Evolutionary conservation across 1,140 invertebrate species (phyloP).

Genomic region (Zaprionus inermis): DNA sequence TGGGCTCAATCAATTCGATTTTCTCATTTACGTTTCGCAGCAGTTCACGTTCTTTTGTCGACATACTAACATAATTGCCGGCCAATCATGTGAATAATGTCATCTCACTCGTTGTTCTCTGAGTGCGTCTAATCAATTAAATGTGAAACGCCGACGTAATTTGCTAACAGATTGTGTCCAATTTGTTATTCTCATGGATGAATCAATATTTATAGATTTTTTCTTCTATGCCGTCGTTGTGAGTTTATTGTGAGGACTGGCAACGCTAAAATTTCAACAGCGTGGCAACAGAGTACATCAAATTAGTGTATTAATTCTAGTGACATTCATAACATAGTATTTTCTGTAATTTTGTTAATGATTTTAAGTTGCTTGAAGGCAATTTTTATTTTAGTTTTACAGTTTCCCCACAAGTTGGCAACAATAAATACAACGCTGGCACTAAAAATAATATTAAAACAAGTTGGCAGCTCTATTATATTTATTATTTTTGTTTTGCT

Average conservation of each 20-base stretch:
- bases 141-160: not conserved
- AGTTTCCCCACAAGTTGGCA: slow-evolving; percentile 14
- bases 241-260: not conserved
- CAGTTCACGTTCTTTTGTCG: slow-evolving; percentile 60
- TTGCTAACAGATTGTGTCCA: not conserved
- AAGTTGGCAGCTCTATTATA: slow-evolving; percentile 34
- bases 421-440: slow-evolving; percentile 5
- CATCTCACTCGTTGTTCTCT: not conserved
- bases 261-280: not conserved
- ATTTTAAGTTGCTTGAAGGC: not conserved
- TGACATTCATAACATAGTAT: not conserved
- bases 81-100: not conserved
- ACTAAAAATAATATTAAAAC: slow-evolving; percentile 1
- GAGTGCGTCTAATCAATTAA: not conserved
- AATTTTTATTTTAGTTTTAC: not conserved
- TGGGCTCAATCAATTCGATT: slow-evolving; percentile 84
- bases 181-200: slow-evolving; percentile 16
- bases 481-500: slow-evolving; percentile 62
- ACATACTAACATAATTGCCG: slow-evolving; percentile 51
- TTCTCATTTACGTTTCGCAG: slow-evolving; percentile 71
- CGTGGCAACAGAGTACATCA: not conserved
- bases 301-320: not conserved
- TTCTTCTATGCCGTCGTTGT: not conserved
- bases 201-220: slow-evolving; percentile 41
- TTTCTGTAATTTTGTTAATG: not conserved